These are phyloP conservation scores for Coleophora deauratella DNA, from an alignment of 2,888 invertebrate species.

Conservation along the genomic window DNA sequence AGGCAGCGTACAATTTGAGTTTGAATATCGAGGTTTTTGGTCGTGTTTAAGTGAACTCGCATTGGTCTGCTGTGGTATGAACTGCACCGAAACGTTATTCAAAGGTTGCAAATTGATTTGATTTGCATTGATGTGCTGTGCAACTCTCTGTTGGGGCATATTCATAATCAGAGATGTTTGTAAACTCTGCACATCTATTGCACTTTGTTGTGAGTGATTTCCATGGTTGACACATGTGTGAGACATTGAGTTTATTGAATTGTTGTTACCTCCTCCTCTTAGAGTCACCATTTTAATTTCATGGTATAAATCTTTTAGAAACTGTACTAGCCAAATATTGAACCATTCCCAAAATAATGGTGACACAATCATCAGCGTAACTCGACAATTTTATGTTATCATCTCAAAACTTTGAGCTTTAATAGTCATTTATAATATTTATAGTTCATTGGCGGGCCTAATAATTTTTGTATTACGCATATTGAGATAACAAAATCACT, in stretches of 20 bases:
- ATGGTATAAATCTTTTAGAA: constrained; percentile 65
- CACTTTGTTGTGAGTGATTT: constrained; percentile 39
- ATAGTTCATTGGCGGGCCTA: too few species aligned
- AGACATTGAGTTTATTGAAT: constrained; percentile 44
- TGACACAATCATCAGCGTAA: constrained; percentile 56
- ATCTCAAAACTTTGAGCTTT: constrained; percentile 15
- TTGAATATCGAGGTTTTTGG: constrained; percentile 43
- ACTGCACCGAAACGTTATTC: constrained; percentile 46
- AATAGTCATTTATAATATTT: too few species aligned
- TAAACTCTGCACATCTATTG: constrained; percentile 50
- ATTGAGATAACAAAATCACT: too few species aligned
- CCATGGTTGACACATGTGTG: constrained; percentile 49
- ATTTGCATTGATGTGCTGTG: constrained; percentile 39
- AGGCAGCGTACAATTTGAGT: constrained; percentile 47
- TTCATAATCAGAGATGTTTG: constrained; percentile 52
- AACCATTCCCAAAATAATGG: constrained; percentile 68
- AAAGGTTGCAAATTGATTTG: constrained; percentile 46
- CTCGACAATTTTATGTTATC: constrained; percentile 21
- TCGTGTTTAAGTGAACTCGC: constrained; percentile 44
- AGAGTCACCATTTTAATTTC: constrained; percentile 67
- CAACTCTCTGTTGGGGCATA: constrained; percentile 41
- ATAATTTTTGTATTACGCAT: too few species aligned
- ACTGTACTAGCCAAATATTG: constrained; percentile 61
- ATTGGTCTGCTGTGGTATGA: constrained; percentile 38
- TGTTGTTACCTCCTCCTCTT: constrained; percentile 51